Conservation (phyloP, 2,113 vertebrate genomes). For the Erpornis zantholeuca region DNA sequence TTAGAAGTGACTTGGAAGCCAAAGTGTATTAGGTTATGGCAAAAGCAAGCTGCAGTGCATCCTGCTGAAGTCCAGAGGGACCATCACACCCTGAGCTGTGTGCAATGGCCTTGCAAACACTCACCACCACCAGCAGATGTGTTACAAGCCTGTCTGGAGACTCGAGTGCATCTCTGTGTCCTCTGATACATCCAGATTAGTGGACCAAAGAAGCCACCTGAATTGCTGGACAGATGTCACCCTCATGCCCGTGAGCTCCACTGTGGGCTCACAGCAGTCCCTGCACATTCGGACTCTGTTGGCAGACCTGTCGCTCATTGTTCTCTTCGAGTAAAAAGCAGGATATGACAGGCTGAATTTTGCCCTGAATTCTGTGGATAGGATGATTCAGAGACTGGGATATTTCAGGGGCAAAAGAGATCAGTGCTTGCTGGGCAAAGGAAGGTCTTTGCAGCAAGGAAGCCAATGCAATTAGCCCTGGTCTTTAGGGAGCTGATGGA, state of each 20-base stretch:
- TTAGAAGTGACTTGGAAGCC: neutral
- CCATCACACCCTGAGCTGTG: neutral
- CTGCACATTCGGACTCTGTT: fast-evolving
- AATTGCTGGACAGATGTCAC: neutral
- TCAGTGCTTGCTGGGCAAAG: neutral
- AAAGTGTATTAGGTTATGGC: fast-evolving
- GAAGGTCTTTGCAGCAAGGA: neutral
- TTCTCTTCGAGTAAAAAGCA: neutral
- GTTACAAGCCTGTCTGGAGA: neutral
- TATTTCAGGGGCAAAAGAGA: neutral
- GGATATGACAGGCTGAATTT: neutral
- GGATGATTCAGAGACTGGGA: neutral
- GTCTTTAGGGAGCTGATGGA: neutral
- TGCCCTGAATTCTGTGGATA: neutral
- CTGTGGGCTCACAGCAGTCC: fast-evolving
- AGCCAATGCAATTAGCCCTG: neutral
- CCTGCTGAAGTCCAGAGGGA: neutral
- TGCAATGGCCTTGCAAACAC: neutral
- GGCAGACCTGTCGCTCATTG: neutral
- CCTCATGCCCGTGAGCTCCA: neutral
- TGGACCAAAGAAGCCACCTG: neutral
- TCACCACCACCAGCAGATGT: neutral
- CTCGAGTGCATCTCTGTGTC: neutral
- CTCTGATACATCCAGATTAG: neutral
- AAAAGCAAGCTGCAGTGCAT: neutral